phyloP scores from a whole-genome alignment of 2,113 vertebrate genomes.

The Sula dactylatra region DNA sequence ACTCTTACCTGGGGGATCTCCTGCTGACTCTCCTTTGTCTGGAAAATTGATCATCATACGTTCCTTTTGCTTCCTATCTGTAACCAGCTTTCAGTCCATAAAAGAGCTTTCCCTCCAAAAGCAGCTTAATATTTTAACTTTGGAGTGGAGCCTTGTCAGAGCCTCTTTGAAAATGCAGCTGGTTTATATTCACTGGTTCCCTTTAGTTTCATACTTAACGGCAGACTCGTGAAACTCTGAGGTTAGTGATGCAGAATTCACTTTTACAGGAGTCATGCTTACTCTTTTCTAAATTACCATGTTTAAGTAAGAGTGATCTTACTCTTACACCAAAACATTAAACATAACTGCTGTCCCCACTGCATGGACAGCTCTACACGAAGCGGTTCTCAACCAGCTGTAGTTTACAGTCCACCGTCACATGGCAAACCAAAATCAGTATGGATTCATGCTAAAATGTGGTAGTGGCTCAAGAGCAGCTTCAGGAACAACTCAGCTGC shows the following conservation, averaged over 20 bases:
- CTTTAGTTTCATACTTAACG: background rate
- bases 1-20: background rate
- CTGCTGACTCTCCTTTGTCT: background rate
- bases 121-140: background rate
- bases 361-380: background rate
- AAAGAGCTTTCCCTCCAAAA: background rate
- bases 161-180: background rate
- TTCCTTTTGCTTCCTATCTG: background rate
- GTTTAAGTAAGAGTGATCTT: background rate
- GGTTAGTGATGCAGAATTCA: background rate
- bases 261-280: background rate
- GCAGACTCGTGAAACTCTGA: background rate
- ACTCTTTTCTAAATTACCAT: background rate
- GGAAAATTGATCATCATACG: background rate
- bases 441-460: background rate
- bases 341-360: background rate
- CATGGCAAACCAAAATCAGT: background rate
- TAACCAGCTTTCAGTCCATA: background rate
- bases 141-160: background rate
- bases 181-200: background rate
- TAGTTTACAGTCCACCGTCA: background rate
- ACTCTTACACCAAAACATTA: background rate
- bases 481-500: background rate
- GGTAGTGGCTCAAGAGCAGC: background rate
- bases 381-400: background rate